These are phyloP conservation scores for Zapornia atra DNA, from an alignment of 2,113 vertebrate species.

Conservation along the genomic window DNA sequence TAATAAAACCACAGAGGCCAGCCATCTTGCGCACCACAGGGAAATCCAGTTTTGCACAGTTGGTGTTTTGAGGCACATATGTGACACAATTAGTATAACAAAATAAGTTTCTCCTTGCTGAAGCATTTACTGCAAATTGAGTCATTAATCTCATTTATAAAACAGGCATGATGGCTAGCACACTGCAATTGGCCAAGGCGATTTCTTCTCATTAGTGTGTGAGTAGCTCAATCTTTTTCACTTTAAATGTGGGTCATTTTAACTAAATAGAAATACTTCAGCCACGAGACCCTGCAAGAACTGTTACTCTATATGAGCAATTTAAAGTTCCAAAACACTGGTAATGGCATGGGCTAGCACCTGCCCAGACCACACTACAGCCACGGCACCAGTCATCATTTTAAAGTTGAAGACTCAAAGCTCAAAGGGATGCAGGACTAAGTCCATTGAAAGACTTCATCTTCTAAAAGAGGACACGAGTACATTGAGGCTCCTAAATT, in stretches of 20 bases:
- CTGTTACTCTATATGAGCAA: background rate
- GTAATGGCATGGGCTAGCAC: background rate
- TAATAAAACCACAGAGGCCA: slow-evolving; percentile 58
- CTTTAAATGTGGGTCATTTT: slow-evolving; percentile 23
- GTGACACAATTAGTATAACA: slow-evolving; percentile 65
- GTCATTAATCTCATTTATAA: slow-evolving; percentile 73
- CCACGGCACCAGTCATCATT: background rate
- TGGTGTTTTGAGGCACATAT: slow-evolving; percentile 53
- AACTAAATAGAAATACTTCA: background rate
- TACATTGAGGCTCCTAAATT: background rate
- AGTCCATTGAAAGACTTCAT: background rate
- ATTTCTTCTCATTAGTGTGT: slow-evolving; percentile 26
- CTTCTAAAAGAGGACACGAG: background rate
- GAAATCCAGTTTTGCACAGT: slow-evolving; percentile 50
- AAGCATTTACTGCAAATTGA: slow-evolving; percentile 64
- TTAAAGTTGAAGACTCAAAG: background rate
- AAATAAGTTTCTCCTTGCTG: slow-evolving; percentile 67
- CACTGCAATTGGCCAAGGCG: background rate
- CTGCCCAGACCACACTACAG: fast-evolving
- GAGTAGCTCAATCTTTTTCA: background rate
- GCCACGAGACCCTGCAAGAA: background rate
- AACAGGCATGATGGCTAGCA: slow-evolving; percentile 11
- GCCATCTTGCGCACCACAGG: background rate
- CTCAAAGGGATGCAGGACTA: background rate
- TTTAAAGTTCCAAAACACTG: background rate